Conservation (phyloP, 2,113 vertebrate genomes). For the Hyperopisus bebe region DNA sequence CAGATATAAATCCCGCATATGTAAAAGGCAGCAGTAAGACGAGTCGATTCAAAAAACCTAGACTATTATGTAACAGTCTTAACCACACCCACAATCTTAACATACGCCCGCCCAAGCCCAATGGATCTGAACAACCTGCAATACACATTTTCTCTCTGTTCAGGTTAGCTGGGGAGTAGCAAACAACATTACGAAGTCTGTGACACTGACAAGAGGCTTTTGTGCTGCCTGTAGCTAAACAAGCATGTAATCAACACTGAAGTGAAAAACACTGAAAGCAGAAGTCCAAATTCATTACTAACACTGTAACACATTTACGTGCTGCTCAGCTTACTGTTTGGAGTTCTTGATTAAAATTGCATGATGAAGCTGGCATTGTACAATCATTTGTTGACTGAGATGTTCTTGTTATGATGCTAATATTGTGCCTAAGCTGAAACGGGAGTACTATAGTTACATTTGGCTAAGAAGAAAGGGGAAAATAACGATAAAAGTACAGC, state of each 20-base stretch:
- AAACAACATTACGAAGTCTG: not conserved
- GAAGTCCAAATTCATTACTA: not conserved
- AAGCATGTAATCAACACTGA: not conserved
- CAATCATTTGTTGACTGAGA: not conserved
- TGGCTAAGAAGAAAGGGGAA: not conserved
- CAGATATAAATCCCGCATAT: not conserved
- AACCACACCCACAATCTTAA: not conserved
- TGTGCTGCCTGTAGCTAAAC: not conserved
- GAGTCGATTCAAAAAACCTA: not conserved
- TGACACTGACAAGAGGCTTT: not conserved
- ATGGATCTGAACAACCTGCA: too few relatives aligned
- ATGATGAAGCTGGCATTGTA: not conserved
- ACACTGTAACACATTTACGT: not conserved
- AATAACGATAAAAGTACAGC: not conserved
- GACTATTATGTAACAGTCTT: not conserved
- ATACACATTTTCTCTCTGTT: too few relatives aligned
- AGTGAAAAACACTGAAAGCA: not conserved
- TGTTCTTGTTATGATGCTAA: not conserved
- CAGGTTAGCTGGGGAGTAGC: too few relatives aligned
- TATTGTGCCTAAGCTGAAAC: not conserved
- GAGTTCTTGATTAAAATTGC: not conserved
- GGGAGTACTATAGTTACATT: not conserved
- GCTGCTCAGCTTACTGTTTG: not conserved
- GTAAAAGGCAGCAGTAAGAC: not conserved
- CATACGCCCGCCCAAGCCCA: too few relatives aligned